Conservation (phyloP, 2,888 invertebrate species). For the Caenorhabditis angaria region DNA sequence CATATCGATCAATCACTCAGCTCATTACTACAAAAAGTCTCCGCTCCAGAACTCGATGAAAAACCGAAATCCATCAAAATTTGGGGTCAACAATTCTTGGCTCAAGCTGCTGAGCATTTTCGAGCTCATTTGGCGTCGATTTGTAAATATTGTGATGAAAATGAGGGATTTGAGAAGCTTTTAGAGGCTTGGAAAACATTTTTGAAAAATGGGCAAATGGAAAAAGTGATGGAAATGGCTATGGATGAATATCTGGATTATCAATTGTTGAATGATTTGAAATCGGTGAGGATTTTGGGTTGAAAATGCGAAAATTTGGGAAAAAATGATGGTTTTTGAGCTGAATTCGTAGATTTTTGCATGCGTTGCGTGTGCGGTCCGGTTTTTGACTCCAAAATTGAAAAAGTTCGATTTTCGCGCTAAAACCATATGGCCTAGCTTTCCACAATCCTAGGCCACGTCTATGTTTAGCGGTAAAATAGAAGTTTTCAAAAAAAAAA, state of each 20-base stretch:
- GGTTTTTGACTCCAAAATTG: too few species aligned
- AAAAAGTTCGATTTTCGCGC: too few species aligned
- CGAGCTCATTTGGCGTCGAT: slow-evolving; percentile 32
- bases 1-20: slow-evolving; percentile 39
- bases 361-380: too few species aligned
- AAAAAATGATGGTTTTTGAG: too few species aligned
- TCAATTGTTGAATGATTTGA: slow-evolving; percentile 31
- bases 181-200: slow-evolving; percentile 41
- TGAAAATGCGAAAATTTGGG: too few species aligned
- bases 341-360: too few species aligned
- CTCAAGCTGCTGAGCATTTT: slow-evolving; percentile 30
- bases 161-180: slow-evolving; percentile 25
- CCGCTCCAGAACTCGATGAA: slow-evolving; percentile 13
- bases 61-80: slow-evolving; percentile 31
- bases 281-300: slow-evolving; percentile 11
- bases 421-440: too few species aligned
- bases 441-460: too few species aligned
- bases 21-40: slow-evolving; percentile 10
- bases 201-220: slow-evolving; percentile 29
- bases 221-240: slow-evolving; percentile 14
- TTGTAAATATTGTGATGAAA: slow-evolving; percentile 43
- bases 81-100: slow-evolving; percentile 21
- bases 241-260: slow-evolving; percentile 25
- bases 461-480: too few species aligned
- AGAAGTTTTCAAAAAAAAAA: too few species aligned